Evolutionary conservation across 2,888 invertebrate species (phyloP).

Genomic region (Alloscopus bannaensis): DNA sequence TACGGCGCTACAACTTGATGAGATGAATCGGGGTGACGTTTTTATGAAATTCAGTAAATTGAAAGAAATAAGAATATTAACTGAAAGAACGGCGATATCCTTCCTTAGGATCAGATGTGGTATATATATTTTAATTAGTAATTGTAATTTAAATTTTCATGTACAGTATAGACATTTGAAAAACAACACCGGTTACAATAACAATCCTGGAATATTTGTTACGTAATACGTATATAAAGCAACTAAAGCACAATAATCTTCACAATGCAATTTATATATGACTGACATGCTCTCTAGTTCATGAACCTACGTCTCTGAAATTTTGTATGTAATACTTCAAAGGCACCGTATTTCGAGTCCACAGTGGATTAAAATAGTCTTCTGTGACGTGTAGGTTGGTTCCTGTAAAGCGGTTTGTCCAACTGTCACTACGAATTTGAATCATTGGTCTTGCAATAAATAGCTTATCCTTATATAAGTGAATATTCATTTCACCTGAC

Average conservation of each 20-base stretch:
- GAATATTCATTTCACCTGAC: conserved; percentile 25
- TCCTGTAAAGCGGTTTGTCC: conserved; percentile 4
- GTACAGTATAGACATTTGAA: neutral
- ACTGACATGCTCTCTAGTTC: too few species aligned
- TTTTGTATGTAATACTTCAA: conserved; percentile 49
- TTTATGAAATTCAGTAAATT: too few species aligned
- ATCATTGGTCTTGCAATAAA: neutral
- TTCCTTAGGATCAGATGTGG: too few species aligned
- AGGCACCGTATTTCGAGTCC: conserved; percentile 54
- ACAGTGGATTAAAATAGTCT: conserved; percentile 31
- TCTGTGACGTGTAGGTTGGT: conserved; percentile 22
- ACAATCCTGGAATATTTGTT: conserved; percentile 19
- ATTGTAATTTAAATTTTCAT: too few species aligned
- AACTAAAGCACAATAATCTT: conserved; percentile 1
- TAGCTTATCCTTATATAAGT: neutral
- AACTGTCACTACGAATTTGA: neutral
- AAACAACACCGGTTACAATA: neutral
- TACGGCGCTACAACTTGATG: too few species aligned
- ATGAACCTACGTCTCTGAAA: too few species aligned
- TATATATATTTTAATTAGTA: too few species aligned
- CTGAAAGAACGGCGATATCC: too few species aligned
- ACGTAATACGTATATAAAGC: conserved; percentile 8
- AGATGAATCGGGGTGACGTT: too few species aligned
- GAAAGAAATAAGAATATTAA: too few species aligned
- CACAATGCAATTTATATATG: too few species aligned